Conservation (phyloP, 2,113 vertebrate species). For the Heteronetta atricapilla region DNA sequence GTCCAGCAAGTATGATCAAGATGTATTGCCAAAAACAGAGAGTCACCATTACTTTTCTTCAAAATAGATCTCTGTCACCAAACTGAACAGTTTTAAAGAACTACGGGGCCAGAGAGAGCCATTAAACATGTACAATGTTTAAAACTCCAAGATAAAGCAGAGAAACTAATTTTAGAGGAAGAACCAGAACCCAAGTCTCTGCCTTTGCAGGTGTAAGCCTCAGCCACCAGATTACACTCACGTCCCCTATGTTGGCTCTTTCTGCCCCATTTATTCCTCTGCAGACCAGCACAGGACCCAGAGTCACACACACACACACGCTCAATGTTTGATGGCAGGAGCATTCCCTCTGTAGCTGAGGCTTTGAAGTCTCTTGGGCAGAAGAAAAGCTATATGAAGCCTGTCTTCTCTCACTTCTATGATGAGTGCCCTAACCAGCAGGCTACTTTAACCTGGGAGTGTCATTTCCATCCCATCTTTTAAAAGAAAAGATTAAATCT, state of each 20-base stretch:
- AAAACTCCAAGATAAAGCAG: neutral
- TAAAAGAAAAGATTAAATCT: neutral
- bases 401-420: neutral
- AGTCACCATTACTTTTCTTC: neutral
- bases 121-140: neutral
- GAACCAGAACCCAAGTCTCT: neutral
- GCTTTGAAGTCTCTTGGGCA: neutral
- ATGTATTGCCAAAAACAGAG: neutral
- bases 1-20: neutral
- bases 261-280: neutral
- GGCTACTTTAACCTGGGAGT: neutral
- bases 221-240: neutral
- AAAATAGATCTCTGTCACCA: neutral
- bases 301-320: too few species aligned
- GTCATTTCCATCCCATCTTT: neutral
- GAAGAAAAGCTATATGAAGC: neutral
- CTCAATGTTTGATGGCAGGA: neutral
- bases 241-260: neutral
- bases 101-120: neutral
- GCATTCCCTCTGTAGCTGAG: rapidly evolving
- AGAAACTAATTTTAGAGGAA: slow-evolving; percentile 1
- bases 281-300: neutral
- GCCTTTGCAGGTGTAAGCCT: neutral
- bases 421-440: neutral
- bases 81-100: neutral